Evolutionary conservation across 2,888 invertebrate genomes (phyloP), one percentile per base, ranked within the genome.

Genomic region (Encarsia formosa): DNA sequence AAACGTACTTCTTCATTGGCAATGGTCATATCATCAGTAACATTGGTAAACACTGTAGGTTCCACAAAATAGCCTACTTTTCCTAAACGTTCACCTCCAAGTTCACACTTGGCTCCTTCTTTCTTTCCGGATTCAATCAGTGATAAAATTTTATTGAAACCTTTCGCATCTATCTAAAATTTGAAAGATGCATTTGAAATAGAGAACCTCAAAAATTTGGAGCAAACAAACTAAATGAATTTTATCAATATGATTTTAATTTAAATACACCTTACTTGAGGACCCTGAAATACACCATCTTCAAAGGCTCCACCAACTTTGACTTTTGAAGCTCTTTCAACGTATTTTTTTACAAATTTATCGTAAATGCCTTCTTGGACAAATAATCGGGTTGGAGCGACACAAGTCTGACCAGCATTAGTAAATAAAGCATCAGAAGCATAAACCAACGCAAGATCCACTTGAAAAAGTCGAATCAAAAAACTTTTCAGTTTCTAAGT

Each of bases 71-170:
- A 91, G 2, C 91, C 91, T 43, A 81, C 78, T 31, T 76, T 76
- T 23, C 88, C 89, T 40, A 80, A 68, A 18, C 85, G 79, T 20
- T 77, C 78, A 24, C 93, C 93, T 22, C 93, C 94, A 42, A 82
- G 79, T 57, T 85, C 79, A 59, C 92, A 77, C 61, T 81, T 85
- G 2, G 93, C 93, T 2, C 92, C 92, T 66, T 88, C 81, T 60
- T 82, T 76, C 72, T 86, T 87, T 18, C 92, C 93, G 56, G 80
- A 80, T 43, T 87, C 83, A 49, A 94, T 87, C 65, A 86, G 81
- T 6, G 78, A 77, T 66, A 92, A 69, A 5, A 93, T 84, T 75
- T 88, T 91, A 31, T 80, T 79, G 66, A 88, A 81, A 78, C 88
- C 88, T 44, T 83, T 83, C 44, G 82, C 75, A 65, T 88, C 87